Conservation (phyloP, 2,888 invertebrate genomes). For the Metallyticus violacea region DNA sequence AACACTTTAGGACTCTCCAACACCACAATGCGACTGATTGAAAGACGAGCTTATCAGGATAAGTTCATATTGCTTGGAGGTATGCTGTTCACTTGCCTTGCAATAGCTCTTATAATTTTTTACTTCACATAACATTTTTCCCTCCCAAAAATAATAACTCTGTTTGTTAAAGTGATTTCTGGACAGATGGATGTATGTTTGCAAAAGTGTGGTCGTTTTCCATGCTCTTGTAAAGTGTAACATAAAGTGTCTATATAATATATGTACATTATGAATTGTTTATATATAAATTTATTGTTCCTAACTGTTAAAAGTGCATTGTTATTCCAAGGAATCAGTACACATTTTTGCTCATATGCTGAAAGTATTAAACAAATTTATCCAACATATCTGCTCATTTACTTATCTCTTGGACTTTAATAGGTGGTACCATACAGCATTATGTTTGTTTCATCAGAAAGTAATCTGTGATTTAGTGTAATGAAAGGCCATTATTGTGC, state of each 20-base stretch:
- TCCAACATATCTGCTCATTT: background rate
- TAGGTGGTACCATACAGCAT: background rate
- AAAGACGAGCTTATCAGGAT: conserved; percentile 81
- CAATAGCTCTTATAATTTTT: conserved; percentile 74
- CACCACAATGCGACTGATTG: conserved; percentile 92
- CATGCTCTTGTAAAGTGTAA: background rate
- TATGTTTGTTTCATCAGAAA: background rate
- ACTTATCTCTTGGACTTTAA: background rate
- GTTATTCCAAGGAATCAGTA: no score
- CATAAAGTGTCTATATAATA: background rate
- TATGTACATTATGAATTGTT: background rate
- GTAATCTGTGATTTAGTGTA: background rate
- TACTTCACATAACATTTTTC: conserved; percentile 38
- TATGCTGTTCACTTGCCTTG: conserved; percentile 74
- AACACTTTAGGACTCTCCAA: conserved; percentile 91
- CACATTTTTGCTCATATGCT: background rate
- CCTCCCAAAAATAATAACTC: background rate
- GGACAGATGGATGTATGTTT: background rate
- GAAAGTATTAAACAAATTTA: background rate
- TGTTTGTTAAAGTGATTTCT: background rate
- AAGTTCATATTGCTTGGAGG: conserved; percentile 85
- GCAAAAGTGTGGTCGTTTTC: background rate
- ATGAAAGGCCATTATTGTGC: background rate
- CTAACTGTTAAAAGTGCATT: background rate
- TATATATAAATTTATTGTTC: background rate